These are phyloP conservation scores for Rhinolophus sinicus DNA, from an alignment of 2,113 vertebrate species.

Conservation along the genomic window DNA sequence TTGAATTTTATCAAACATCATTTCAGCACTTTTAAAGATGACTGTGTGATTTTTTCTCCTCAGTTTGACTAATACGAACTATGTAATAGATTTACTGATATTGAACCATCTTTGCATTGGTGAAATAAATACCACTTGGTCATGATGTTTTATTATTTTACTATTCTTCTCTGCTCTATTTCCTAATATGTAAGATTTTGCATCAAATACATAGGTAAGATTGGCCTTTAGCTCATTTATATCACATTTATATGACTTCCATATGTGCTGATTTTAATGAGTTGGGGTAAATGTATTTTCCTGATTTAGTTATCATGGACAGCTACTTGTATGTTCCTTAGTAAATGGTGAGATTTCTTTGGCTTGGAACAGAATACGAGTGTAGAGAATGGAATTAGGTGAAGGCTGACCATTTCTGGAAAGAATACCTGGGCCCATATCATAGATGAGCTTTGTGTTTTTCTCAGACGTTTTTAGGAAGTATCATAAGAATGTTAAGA, in stretches of 20 bases:
- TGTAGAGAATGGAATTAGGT: background rate
- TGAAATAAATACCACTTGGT: conserved; percentile 6
- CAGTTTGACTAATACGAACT: background rate
- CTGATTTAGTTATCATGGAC: background rate
- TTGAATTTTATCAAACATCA: conserved; percentile 1
- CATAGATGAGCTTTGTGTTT: background rate
- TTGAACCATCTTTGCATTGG: conserved; percentile 28
- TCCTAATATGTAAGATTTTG: conserved; percentile 15
- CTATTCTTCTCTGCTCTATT: background rate
- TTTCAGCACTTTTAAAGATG: background rate
- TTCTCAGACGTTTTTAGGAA: background rate
- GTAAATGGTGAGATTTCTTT: background rate
- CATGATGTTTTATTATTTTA: background rate
- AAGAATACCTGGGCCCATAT: background rate
- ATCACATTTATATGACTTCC: background rate
- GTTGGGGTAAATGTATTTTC: background rate
- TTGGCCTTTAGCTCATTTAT: background rate
- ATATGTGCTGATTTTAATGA: background rate
- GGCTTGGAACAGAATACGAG: background rate
- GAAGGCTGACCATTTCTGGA: background rate
- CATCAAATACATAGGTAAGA: background rate
- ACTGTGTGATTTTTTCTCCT: background rate
- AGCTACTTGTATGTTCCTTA: background rate
- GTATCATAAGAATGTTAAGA: background rate
- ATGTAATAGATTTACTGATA: background rate